Evolutionary conservation across 2,888 invertebrate species (phyloP), one percentile per base, ranked within the genome.

Genomic region (Stenodema calcarata): DNA sequence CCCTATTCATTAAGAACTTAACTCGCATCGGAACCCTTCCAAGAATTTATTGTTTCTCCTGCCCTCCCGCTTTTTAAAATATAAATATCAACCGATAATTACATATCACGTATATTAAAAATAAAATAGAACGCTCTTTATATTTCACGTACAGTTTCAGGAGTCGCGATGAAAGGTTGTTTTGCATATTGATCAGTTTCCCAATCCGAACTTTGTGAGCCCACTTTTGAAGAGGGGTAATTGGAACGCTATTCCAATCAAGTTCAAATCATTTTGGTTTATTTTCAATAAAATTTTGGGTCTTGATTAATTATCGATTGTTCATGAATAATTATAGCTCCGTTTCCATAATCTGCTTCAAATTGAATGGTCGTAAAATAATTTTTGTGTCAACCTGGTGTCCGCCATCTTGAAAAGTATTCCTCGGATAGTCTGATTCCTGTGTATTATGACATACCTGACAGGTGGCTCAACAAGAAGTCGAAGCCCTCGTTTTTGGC

Each of bases 121-220:
- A 78, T 78, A 78, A 78, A 78, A 78, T 18, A 78, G 41, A 9
- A n/a, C n/a, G 30, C 41, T 30, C 35, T 18, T 30, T 16, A 80
- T 54, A 54, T 30, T 80, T 80, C 54, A 78, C 27, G 78, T 41
- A 42, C 27, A 41, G 27, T 54, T 54, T 28, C 28, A 18, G 54
- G 18, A 54, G 54, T 80, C 54, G 78, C 27, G 80, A 28, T 80
- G 80, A 80, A 80, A 80, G 80, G 80, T 50, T 2, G 50, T n/a
- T 54, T 54, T 80, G 80, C 80, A 80, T 80, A 80, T 80, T 80
- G 50, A 80, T 80, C 54, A 80, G 80, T 62, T 62, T 23, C 28
- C 50, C 50, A 4, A 54, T 80, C 47, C 80, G 54, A 80, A 28
- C 54, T 54, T 23, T 9, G 27, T 28, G n/a, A 28, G 54, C 54